Percentiles rank a stretch among this genome's conserved stretches.
phyloP scores from a whole-genome alignment of 2,888 invertebrate genomes.

The Drosophila lacicola region DNA sequence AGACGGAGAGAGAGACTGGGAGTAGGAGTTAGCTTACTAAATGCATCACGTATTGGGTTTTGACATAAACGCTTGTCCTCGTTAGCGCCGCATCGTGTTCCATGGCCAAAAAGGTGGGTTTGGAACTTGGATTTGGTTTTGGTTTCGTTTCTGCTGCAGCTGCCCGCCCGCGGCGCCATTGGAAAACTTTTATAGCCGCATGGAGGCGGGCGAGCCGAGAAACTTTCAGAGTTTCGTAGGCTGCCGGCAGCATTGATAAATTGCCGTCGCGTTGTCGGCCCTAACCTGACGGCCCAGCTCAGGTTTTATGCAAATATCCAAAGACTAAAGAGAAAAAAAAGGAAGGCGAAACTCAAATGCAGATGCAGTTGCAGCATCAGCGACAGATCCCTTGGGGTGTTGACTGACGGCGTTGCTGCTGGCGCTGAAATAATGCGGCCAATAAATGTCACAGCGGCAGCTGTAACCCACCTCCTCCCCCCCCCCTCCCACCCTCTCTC shows the following conservation, averaged over 20 bases:
- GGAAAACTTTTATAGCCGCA: conserved; percentile 64
- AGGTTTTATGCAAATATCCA: conserved; percentile 71
- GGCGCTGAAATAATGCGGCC: conserved; percentile 78
- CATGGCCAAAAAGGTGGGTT: conserved; percentile 50
- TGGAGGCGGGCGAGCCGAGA: conserved; percentile 24
- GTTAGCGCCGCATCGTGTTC: conserved; percentile 80
- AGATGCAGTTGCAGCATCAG: conserved; percentile 37
- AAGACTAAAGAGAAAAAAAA: conserved; percentile 21
- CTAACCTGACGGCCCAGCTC: conserved; percentile 57
- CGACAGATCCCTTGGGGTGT: conserved; percentile 65
- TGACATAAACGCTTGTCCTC: conserved; percentile 82
- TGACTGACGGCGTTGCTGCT: conserved; percentile 68
- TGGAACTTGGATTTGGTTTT: conserved; percentile 41
- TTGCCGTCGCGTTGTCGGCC: conserved; percentile 56
- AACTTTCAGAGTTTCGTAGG: conserved; percentile 47
- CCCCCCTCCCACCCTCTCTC: neutral
- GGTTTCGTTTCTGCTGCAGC: conserved; percentile 33
- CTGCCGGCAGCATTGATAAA: conserved; percentile 72
- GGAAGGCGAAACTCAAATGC: conserved; percentile 21
- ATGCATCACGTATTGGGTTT: conserved; percentile 82
- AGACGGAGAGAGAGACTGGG: neutral
- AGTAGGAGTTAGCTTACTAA: conserved; percentile 49
- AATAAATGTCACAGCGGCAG: conserved; percentile 69
- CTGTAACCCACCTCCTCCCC: neutral
- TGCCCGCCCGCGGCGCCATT: conserved; percentile 65